Evolutionary conservation across 2,113 vertebrate genomes (phyloP), one percentile per base, ranked within the genome.

Genomic region (Cephalopterus ornatus): DNA sequence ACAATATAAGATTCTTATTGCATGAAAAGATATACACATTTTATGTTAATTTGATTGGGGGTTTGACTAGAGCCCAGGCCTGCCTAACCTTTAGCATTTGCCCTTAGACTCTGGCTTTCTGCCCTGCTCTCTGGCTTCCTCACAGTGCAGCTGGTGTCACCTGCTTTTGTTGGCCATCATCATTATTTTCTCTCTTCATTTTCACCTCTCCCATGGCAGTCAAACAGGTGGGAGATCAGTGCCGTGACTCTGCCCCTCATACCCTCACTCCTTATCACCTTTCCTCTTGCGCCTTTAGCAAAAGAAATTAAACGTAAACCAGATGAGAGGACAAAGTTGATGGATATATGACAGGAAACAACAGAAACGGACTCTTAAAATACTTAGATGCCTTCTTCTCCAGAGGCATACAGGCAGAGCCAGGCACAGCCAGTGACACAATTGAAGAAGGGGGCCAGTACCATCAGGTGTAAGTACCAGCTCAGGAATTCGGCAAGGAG

Each of bases 161-260:
- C 73, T 72, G 65, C 35, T 80, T 72, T 47, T 39, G 19, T 23
- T 92, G 86, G 68, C 39, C n/a, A 77, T 39, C 33, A 26, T 65
- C 84, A 92, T 52, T 49, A 78, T 56, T 66, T 93, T 83, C 53
- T 88, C 39, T 94, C 74, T 82, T 94, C 44, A 61, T 91, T 95
- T 81, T 67, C 73, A 81, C 73, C 37, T 81, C 39, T 91, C n/a
- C 15, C 32, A 61, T 15, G 39, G 52, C 35, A 89, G 56, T 46
- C 17, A 52, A 92, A 81, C 27, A 72, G 55, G 79, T 47, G 42
- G 33, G 46, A 94, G 59, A 61, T 56, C 70, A 87, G 27, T 89
- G 66, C 35, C 81, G 35, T n/a, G 35, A 81, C 30, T 61, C 56
- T 66, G 76, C 26, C 42, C 17, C 61, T 93, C 41, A 33, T n/a